Base-by-base conservation (phyloP, 2,797 vertebrate genomes). In the Falco peregrinus region DNA sequence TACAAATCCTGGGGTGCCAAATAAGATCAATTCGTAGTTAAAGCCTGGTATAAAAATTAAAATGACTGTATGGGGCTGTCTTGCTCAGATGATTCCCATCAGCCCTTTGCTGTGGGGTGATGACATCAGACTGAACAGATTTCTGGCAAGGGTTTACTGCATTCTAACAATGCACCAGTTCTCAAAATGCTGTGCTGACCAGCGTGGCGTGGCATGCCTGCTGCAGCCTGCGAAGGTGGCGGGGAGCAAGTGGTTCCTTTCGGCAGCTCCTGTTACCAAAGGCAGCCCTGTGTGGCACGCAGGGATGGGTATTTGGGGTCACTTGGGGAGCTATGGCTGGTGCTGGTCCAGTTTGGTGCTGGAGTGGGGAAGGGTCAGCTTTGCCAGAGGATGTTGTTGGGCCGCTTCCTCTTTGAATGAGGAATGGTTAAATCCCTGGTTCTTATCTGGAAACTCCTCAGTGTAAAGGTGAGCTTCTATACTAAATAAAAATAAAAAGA, bases 251-350 rank as follows among this genome's bases (percentile, higher is more conserved):
- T 14, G 3, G 47, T 9, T 60, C 26, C n/a, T 78, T 29, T 13
- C 3, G 8, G 47, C 59, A 6, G 41, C 26, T 67, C 45, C 11
- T 16, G 25, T 0, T 2, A 5, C 25, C 20, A 0, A 16, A 24
- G 19, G 37, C n/a, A 25, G 26, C 17, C 24, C 0, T 0, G 16
- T 3, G 10, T 39, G 60, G 31, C 24, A 4, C 25, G 0, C 4
- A 9, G 47, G 41, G 37, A 2, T 15, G 53, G 13, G 11, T 71
- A 1, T 61, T 16, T 64, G 78, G 50, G 6, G 10, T 41, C 4
- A 0, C 6, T 1, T 8, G n/a, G 29, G 71, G 11, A 35, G 39
- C 24, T 47, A 31, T 20, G n/a, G 9, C 45, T 37, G 76, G 24
- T 18, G 25, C 35, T 10, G 28, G 13, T 9, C 6, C 22, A 33